Evolutionary conservation across 2,888 invertebrate genomes (phyloP), one percentile per base, ranked within the genome.

Genomic region (Nomada goodeniana): DNA sequence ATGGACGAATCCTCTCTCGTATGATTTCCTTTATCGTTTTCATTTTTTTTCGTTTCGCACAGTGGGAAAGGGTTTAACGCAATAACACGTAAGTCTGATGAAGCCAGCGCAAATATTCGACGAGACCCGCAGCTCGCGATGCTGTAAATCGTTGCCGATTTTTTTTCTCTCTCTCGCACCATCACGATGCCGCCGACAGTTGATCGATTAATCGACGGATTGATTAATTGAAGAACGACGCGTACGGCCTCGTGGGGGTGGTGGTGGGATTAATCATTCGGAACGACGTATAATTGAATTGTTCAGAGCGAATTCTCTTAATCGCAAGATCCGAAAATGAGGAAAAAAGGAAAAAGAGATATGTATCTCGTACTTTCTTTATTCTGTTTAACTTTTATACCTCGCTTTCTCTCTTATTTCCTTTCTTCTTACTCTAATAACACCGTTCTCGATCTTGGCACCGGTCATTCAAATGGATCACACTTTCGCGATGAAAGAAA

Each of bases 311-410:
- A 36, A 36, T 7, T 36, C 20, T 20, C 9, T 57, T 42, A 15
- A 42, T 61, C 50, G 77, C 57, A 59, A 15, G 63, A 26, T 55
- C 53, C 36, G n/a, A 70, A 47, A 61, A 11, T 13, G 26, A 26
- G 7, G 55, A 23, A 11, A 60, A 60, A 18, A 65, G 20, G 29
- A 26, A 47, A 23, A 29, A 57, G 29, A 44, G n/a, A 73, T 15
- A 50, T 52, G 18, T 64, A 73, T 80, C 80, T 81, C 64, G 36
- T 71, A 77, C 79, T 82, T 80, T 83, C 79, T 86, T 84, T 81
- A 88, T 75, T 88, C 85, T 88, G 7, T 57, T 88, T 83, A 78
- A 76, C 82, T 84, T 15, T 11, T 83, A 82, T 80, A 82, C 82
- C 84, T 85, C 84, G 72, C 75, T 78, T 76, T 88, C 70, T 82